Percentiles rank a stretch among this genome's conserved stretches.
Evolutionary conservation across 2,797 vertebrate genomes (phyloP).

Genomic region (Phalanger gymnotis): DNA sequence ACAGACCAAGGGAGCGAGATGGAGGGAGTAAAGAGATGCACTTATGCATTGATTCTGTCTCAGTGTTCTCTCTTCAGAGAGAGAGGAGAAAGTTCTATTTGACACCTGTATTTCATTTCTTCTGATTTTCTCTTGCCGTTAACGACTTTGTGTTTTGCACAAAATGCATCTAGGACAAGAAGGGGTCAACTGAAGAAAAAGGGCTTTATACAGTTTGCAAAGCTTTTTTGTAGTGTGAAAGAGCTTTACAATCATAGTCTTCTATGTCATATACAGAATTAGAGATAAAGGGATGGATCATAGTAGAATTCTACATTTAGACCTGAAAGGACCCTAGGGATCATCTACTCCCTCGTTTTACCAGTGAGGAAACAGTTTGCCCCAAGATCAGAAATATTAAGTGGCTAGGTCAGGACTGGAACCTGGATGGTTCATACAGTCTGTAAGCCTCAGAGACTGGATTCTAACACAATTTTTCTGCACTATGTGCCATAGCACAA

Average conservation of each 20-base stretch:
- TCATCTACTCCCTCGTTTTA: neutral
- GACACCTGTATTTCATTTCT: neutral
- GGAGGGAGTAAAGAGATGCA: neutral
- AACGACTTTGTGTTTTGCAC: neutral
- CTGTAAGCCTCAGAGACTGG: neutral
- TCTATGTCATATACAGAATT: neutral
- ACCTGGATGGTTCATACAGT: neutral
- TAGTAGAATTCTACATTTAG: neutral
- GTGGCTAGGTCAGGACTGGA: neutral
- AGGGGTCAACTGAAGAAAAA: neutral
- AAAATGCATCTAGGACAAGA: neutral
- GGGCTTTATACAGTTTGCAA: neutral
- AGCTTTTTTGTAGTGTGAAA: neutral
- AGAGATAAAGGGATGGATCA: neutral
- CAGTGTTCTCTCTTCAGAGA: neutral
- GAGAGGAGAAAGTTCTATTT: neutral
- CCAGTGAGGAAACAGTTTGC: neutral
- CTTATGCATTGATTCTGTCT: neutral
- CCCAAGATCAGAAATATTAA: too few relatives aligned
- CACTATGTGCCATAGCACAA: neutral
- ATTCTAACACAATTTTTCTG: neutral
- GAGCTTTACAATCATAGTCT: neutral
- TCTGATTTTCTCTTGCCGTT: neutral
- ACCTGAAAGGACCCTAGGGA: neutral
- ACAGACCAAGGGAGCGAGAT: neutral